Evolutionary conservation across 2,113 vertebrate species (phyloP), one percentile per base, ranked within the genome.

Genomic region (Paraplagusia blochii): DNA sequence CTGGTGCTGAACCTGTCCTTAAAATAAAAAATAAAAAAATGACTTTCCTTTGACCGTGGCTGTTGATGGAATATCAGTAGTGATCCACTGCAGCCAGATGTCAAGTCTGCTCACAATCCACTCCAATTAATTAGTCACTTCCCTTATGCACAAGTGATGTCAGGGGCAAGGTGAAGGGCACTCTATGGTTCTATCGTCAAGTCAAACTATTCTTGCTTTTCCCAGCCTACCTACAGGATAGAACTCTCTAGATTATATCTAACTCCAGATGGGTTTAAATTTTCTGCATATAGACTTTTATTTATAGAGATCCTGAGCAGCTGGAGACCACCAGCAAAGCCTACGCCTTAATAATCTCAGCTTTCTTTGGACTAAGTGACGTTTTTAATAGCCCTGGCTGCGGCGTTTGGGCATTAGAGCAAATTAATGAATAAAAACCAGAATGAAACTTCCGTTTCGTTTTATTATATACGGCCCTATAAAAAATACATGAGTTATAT

Each of bases 11-110:
- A 48, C 57, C 40, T 51, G 77, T 79, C 74, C 69, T 77, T 72
- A 70, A 79, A 76, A 71, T 67, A 51, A 51, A 68, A 72, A 79
- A 70, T 46, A 62, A 51, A 51, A 68, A 72, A 79, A 70, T 46
- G 64, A 72, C 74, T 81, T 69, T 78, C 11, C 53, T 63, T 53
- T 50, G 61, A 55, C 77, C 1, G n/a, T 10, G 46, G 76, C 72
- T 44, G 11, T 48, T 61, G 53, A 68, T 58, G 69, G 69, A 80
- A 67, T 66, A 67, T 79, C 51, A 22, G 66, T 52, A 55, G 49
- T 86, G 82, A 86, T 84, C 77, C 70, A 64, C 79, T 83, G 8
- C 1, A 82, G 74, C 74, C 77, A 76, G 77, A 73, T 72, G 71
- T 81, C 69, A 71, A 71, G 52, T 58, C 55, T 8, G 18, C 67